Evolutionary conservation across 1,140 invertebrate genomes (phyloP).

Genomic region (Cyclargus thomasi): DNA sequence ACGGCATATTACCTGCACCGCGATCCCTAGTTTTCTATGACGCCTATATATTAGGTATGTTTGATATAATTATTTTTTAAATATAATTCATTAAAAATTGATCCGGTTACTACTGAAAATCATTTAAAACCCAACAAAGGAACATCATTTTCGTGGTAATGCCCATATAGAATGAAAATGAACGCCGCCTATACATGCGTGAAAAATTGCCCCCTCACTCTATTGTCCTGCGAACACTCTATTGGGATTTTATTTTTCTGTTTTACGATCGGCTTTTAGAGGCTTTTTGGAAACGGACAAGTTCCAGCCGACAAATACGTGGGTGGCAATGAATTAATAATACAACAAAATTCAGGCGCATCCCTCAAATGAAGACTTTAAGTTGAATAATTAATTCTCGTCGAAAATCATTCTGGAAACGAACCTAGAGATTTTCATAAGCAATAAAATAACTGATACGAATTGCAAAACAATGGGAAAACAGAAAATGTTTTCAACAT

Average conservation of each 20-base stretch:
- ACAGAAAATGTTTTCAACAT: too few species aligned
- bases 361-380: neutral
- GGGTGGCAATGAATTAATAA: slow-evolving; percentile 5
- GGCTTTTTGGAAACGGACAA: slow-evolving; percentile 15
- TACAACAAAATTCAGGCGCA: neutral
- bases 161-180: slow-evolving; percentile 19
- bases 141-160: slow-evolving; percentile 22
- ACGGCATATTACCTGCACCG: too few species aligned
- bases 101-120: neutral
- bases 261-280: slow-evolving; percentile 27
- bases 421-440: too few species aligned
- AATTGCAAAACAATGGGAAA: too few species aligned
- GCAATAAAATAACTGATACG: too few species aligned
- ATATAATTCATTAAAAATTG: too few species aligned
- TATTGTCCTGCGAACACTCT: slow-evolving; percentile 23
- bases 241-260: slow-evolving; percentile 23
- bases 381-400: neutral
- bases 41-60: too few species aligned
- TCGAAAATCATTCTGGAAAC: too few species aligned
- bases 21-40: too few species aligned
- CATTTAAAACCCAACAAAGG: slow-evolving; percentile 16
- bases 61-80: too few species aligned
- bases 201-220: slow-evolving; percentile 22
- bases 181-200: slow-evolving; percentile 21
- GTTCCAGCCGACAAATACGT: neutral